Conservation (phyloP, 1,140 invertebrate species). For the Orius insidiosus region DNA sequence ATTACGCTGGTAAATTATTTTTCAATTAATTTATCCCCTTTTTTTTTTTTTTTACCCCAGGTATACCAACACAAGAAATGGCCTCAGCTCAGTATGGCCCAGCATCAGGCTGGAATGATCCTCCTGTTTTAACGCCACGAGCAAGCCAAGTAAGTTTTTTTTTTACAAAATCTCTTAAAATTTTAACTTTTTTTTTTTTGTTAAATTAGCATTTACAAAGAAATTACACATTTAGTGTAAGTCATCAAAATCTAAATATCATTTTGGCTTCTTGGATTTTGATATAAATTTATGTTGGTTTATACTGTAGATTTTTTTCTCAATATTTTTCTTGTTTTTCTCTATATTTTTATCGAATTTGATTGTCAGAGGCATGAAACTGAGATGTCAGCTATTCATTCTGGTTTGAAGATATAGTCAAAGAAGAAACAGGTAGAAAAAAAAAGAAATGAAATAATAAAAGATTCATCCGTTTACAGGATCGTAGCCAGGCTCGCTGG, state of each 20-base stretch:
- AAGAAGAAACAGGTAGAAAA: constrained; percentile 10
- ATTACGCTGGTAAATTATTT: too few relatives aligned
- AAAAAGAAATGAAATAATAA: too few relatives aligned
- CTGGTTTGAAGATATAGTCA: constrained; percentile 6
- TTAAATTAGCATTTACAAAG: constrained; percentile 24
- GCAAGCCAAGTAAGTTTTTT: constrained; percentile 29
- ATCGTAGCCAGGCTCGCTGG: too few relatives aligned
- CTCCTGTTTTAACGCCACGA: constrained; percentile 33
- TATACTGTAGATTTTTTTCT: too few relatives aligned
- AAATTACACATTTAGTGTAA: constrained; percentile 25
- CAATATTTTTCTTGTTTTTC: too few relatives aligned
- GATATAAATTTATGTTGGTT: too few relatives aligned
- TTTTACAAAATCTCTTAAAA: constrained; percentile 21
- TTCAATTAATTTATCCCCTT: neutral
- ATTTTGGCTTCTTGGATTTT: too few relatives aligned
- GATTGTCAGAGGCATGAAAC: constrained; percentile 2
- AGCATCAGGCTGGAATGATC: constrained; percentile 64
- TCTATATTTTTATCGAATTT: neutral
- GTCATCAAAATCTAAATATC: neutral
- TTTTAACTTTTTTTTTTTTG: constrained; percentile 26
- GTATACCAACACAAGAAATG: neutral
- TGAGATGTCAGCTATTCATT: constrained; percentile 12
- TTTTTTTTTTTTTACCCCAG: too few relatives aligned
- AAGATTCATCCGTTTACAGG: too few relatives aligned
- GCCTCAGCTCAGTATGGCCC: constrained; percentile 14